Evolutionary conservation across 2,113 vertebrate species (phyloP), one percentile per base, ranked within the genome.

Genomic region (Puffinus mauretanicus): DNA sequence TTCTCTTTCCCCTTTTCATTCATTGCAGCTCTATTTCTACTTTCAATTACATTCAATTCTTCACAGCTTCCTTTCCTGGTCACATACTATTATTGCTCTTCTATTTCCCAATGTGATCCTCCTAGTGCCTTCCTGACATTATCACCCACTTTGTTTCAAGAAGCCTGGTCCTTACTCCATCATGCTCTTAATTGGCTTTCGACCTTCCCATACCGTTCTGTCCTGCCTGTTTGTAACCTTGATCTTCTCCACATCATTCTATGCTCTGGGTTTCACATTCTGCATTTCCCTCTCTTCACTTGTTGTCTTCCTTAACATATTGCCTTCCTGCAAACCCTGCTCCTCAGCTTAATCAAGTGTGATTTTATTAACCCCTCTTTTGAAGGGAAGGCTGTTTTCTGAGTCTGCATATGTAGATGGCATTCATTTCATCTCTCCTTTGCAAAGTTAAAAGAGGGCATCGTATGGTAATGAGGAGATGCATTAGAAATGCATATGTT

Each of bases 81-180:
- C 32, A n/a, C 29, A 40, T 22, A 13, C 8, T 77, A 7, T 67
- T 83, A 66, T 29, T 76, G 5, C 10, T 71, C 13, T 61, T 66
- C 36, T 66, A 4, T 71, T 93, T 95, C 64, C 40, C 12, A 16
- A 0, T 7, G 60, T 34, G 49, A 58, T 86, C 38, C 19, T 72
- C 19, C 22, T 61, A 69, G 13, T 83, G 62, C 57, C 60, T 96
- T 96, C 80, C 78, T 94, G 93, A 94, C 65, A 80, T 84, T 69
- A 85, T 70, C 80, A 88, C 17, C 13, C 30, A 83, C 54, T 94
- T 73, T 42, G 27, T 55, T 73, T 21, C 51, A 73, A 67, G n/a
- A 57, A 94, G 15, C 20, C 7, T 77, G 11, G 29, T 47, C 30
- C 30, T 86, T 71, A 18, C 13, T 70, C 32, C 9, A 4, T 82